Evolutionary conservation across 2,113 vertebrate genomes (phyloP).

Genomic region (Proterorhinus semilunaris): DNA sequence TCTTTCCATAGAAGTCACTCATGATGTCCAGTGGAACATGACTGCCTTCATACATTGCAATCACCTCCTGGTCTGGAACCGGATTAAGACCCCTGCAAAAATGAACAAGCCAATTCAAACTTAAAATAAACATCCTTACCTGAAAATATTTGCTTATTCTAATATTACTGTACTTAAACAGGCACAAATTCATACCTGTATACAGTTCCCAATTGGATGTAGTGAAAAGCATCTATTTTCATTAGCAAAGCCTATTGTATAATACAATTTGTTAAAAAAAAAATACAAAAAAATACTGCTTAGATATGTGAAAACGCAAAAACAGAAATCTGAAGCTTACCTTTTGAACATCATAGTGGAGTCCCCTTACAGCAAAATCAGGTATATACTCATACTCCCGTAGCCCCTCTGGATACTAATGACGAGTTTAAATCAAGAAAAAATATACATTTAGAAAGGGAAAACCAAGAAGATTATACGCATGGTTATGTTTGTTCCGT

Average conservation of each 20-base stretch:
- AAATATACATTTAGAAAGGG: no score
- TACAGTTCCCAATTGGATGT: conserved; percentile 87
- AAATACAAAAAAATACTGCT: not conserved
- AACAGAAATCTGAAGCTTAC: conserved; percentile 69
- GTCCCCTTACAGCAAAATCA: conserved; percentile 90
- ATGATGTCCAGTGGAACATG: conserved; percentile 96
- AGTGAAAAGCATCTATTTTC: conserved; percentile 99
- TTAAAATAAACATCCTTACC: not conserved
- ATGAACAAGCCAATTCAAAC: not conserved
- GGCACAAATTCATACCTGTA: conserved; percentile 66
- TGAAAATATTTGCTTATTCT: not conserved
- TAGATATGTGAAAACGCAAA: not conserved
- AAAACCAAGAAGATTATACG: not conserved
- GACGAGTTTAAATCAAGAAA: conserved; percentile 6
- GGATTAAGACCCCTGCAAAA: conserved; percentile 86
- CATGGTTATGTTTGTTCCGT: not conserved
- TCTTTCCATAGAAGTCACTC: conserved; percentile 99
- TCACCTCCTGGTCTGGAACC: conserved; percentile 92
- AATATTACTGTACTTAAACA: not conserved
- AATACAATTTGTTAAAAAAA: not conserved
- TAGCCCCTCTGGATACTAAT: conserved; percentile 89
- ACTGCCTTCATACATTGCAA: conserved; percentile 95
- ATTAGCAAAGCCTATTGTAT: conserved; percentile 86
- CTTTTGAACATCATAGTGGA: conserved; percentile 98
- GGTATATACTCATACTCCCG: conserved; percentile 91